phyloP scores from a whole-genome alignment of 92 coral and sea anemone genomes.

The Galaxea fascicularis region DNA sequence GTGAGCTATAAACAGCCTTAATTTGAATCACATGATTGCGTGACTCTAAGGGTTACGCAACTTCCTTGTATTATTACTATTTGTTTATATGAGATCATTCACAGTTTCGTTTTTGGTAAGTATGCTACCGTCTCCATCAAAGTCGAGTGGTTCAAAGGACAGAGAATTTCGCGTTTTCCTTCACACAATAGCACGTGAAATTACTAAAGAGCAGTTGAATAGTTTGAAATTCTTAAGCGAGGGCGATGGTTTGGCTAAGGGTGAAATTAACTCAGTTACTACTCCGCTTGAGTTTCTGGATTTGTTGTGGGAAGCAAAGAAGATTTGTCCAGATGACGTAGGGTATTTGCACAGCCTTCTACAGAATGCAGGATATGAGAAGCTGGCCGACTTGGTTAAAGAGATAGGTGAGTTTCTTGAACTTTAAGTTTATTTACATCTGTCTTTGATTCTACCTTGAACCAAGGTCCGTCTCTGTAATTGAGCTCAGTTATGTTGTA shows the following conservation, averaged over 20 bases:
- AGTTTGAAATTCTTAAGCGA: neutral
- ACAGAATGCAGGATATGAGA: neutral
- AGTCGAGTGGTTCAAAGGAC: neutral
- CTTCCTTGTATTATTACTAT: too few relatives aligned
- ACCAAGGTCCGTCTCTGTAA: too few relatives aligned
- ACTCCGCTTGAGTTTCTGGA: neutral
- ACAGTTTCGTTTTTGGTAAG: neutral
- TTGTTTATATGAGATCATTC: too few relatives aligned
- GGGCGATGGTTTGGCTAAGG: conserved; percentile 5
- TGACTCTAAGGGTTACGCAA: too few relatives aligned
- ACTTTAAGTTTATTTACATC: neutral
- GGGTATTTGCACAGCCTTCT: neutral
- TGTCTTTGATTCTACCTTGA: neutral
- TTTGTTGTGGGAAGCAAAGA: neutral
- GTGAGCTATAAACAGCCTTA: too few relatives aligned
- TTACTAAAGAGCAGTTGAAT: neutral
- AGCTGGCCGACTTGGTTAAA: neutral
- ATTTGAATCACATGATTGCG: too few relatives aligned
- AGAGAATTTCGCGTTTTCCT: neutral
- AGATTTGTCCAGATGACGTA: neutral
- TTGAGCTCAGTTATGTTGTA: too few relatives aligned
- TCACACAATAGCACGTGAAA: neutral
- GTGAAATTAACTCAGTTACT: neutral
- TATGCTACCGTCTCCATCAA: neutral
- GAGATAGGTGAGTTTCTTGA: neutral